A percentile compares a stretch with the other conserved stretches of the same genome.
These are phyloP conservation scores for Pristionchus maxplancki DNA, from an alignment of 2,888 invertebrate species.

Conservation along the genomic window DNA sequence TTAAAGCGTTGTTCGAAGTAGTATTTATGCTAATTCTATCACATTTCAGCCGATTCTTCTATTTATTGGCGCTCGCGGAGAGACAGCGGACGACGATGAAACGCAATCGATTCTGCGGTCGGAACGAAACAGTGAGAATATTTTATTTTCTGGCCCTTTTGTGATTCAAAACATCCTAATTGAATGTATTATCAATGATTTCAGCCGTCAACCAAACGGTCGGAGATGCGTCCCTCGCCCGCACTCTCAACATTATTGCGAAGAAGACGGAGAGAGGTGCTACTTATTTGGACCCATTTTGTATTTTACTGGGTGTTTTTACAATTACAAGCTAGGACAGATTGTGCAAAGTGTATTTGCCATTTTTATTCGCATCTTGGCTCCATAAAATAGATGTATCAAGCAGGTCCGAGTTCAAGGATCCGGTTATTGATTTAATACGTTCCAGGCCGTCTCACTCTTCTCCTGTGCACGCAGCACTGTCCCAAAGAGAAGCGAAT, in stretches of 20 bases:
- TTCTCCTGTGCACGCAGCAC: background rate
- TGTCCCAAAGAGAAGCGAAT: slow-evolving; percentile 31
- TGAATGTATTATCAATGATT: background rate
- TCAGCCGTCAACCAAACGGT: background rate
- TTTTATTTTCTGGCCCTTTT: background rate
- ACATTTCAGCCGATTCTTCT: background rate
- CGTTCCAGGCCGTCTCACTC: background rate
- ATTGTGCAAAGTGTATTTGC: too few species aligned
- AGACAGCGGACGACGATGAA: background rate
- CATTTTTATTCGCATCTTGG: too few species aligned
- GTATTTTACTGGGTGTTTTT: too few species aligned
- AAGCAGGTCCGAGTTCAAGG: too few species aligned
- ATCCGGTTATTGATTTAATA: too few species aligned
- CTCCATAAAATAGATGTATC: too few species aligned
- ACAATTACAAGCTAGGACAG: too few species aligned
- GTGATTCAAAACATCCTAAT: background rate
- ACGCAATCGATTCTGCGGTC: background rate
- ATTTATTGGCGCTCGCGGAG: background rate
- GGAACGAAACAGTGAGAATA: background rate
- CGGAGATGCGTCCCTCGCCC: background rate
- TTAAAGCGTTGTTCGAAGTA: background rate
- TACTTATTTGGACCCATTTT: too few species aligned
- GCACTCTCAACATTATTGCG: background rate
- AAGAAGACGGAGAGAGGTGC: slow-evolving; percentile 10
- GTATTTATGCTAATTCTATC: background rate